Base-by-base conservation (phyloP, 2,113 vertebrate species). In the Eublepharis macularius region DNA sequence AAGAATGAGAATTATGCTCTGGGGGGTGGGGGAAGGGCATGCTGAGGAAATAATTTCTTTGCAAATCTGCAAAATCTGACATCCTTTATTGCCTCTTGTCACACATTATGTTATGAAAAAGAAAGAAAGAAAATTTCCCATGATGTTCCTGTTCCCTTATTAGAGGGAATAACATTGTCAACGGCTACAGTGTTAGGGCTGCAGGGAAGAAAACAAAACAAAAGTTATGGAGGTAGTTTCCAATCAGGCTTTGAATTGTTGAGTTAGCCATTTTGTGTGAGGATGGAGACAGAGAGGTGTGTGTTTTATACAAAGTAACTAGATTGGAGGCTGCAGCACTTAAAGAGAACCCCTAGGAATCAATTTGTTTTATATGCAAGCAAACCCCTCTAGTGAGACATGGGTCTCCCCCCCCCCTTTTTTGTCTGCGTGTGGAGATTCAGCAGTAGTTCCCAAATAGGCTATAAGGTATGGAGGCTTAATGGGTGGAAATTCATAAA, bases 341-440 rank as follows among this genome's bases (percentile, higher is more conserved):
- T 73, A 84, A 73, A 86, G 41, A 90, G 36, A 89, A 83, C 19
- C 1, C 69, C 14, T 76, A 88, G 82, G 51, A 92, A 90, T 89
- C 85, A 81, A 51, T 74, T 91, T 66, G 41, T 84, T 92, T 90
- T 93, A 91, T 88, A 90, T 89, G 29, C 66, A 90, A 85, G 68
- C 4, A 76, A 91, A 87, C 76, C 8, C 80, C 86, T 87, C 60
- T 83, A 93, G 66, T 69, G 88, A 70, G 79, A 80, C 81, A 73
- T 73, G 79, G 49, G 68, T 24, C 36, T 43, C 32, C 2, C 19
- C 29, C 7, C 32, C 32, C 32, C 4, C 49, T 9, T 39, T 24
- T 34, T 10, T 26, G 51, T 43, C n/a, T 51, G 29, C 84, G 6
- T 84, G 83, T 92, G 87, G 75, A 85, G 80, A 81, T 87, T 87